Percentiles rank a stretch among this genome's conserved stretches.
Conservation (phyloP, 2,888 invertebrate species). For the Lamproptera curius region DNA sequence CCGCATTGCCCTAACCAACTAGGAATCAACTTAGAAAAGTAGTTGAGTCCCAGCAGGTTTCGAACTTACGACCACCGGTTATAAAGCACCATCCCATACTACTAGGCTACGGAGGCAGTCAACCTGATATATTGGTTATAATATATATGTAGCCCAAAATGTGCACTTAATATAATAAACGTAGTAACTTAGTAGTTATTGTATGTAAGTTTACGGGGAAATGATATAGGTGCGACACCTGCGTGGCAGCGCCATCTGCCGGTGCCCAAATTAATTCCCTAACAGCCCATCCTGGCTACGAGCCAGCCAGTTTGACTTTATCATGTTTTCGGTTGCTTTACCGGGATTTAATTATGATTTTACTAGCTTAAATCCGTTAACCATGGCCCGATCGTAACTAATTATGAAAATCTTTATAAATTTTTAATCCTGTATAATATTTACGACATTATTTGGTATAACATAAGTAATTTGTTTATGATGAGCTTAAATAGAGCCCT, state of each 20-base stretch:
- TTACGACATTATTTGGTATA: background rate
- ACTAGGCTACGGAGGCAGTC: no score
- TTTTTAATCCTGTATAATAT: background rate
- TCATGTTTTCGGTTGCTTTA: conserved; percentile 19
- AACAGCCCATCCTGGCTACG: conserved; percentile 38
- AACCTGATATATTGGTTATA: no score
- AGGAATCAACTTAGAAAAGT: no score
- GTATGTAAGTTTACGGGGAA: background rate
- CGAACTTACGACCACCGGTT: no score
- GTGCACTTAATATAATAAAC: background rate
- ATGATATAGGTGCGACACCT: conserved; percentile 19
- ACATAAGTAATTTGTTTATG: no score
- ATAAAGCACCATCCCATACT: no score
- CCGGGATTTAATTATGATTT: conserved; percentile 13
- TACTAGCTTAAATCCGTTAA: background rate
- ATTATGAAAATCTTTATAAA: background rate
- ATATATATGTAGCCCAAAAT: no score
- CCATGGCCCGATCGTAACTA: background rate
- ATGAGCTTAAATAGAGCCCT: no score
- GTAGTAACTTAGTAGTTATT: background rate
- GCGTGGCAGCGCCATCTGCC: conserved; percentile 48
- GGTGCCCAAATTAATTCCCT: conserved; percentile 56
- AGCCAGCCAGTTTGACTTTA: conserved; percentile 37
- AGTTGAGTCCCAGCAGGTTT: no score
- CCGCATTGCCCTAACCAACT: no score